Evolutionary conservation across 2,888 invertebrate species (phyloP).

Genomic region (Salticus scenicus): DNA sequence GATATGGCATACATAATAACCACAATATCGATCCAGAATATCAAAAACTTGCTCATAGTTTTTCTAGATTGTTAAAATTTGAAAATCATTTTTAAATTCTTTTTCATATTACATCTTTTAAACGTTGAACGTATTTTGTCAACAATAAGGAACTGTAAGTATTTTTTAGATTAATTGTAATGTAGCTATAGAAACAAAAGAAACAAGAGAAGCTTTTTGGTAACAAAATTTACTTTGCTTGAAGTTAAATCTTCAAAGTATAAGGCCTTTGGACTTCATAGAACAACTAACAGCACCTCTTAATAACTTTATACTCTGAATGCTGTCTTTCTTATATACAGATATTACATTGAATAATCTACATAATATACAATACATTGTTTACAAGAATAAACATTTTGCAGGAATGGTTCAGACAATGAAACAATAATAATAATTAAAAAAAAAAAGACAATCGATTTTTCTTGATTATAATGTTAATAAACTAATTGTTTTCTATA

Average conservation of each 20-base stretch:
- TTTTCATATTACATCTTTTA: no score
- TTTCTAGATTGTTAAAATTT: no score
- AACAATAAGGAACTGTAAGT: no score
- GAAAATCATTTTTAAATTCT: no score
- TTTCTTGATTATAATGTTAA: not conserved
- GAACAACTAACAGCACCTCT: constrained; percentile 61
- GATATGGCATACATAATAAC: no score
- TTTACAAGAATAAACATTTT: constrained; percentile 35
- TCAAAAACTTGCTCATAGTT: no score
- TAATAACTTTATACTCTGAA: constrained; percentile 27
- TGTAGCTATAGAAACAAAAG: not conserved
- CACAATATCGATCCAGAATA: no score
- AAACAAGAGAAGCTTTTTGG: constrained; percentile 15
- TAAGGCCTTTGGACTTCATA: constrained; percentile 61
- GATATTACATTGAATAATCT: constrained; percentile 36
- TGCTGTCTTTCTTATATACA: constrained; percentile 51
- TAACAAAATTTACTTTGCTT: constrained; percentile 69
- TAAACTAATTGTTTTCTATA: no score
- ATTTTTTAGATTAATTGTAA: no score
- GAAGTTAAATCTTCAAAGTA: constrained; percentile 52
- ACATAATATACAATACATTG: constrained; percentile 51
- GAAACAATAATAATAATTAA: not conserved
- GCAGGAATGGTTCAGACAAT: constrained; percentile 39
- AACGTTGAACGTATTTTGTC: no score
- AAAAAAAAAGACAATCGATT: not conserved